A percentile compares a stretch with the other conserved stretches of the same genome.
Evolutionary conservation across 2,797 vertebrate species (phyloP).

Genomic region (Pipistrellus kuhlii): DNA sequence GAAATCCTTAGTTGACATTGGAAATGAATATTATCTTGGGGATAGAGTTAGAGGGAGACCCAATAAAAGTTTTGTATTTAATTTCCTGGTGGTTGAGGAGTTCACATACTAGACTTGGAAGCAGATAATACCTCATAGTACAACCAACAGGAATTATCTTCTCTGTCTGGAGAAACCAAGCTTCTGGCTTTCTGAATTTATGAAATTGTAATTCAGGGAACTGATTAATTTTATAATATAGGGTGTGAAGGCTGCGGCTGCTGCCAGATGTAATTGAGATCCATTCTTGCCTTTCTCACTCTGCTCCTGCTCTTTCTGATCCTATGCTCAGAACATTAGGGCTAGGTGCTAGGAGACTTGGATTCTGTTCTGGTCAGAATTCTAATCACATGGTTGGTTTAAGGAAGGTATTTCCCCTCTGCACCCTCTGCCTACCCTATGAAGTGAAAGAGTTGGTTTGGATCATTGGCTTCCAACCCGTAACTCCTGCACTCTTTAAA

Average conservation of each 20-base stretch:
- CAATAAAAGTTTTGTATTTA: constrained; percentile 47
- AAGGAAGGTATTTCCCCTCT: background rate
- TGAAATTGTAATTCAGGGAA: constrained; percentile 9
- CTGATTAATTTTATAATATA: constrained; percentile 37
- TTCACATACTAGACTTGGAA: constrained; percentile 38
- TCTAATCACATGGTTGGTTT: background rate
- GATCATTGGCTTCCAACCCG: background rate
- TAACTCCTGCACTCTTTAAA: background rate
- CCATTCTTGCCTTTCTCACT: background rate
- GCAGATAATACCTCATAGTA: constrained; percentile 33
- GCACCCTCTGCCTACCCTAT: background rate
- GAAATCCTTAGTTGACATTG: constrained; percentile 26
- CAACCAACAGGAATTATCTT: constrained; percentile 22
- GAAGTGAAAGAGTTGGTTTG: background rate
- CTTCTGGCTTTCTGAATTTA: constrained; percentile 24
- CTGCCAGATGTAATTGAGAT: constrained; percentile 3
- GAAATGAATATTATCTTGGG: constrained; percentile 36
- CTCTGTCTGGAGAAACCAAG: constrained; percentile 19
- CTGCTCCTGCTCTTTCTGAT: background rate
- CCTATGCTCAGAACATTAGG: background rate
- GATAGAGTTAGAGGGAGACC: background rate
- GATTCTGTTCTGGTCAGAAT: background rate
- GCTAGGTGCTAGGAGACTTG: background rate
- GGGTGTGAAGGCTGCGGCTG: background rate
- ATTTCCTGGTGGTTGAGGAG: constrained; percentile 52